These are phyloP conservation scores for Pao palembangensis DNA, from an alignment of 2,113 vertebrate species.

Conservation along the genomic window DNA sequence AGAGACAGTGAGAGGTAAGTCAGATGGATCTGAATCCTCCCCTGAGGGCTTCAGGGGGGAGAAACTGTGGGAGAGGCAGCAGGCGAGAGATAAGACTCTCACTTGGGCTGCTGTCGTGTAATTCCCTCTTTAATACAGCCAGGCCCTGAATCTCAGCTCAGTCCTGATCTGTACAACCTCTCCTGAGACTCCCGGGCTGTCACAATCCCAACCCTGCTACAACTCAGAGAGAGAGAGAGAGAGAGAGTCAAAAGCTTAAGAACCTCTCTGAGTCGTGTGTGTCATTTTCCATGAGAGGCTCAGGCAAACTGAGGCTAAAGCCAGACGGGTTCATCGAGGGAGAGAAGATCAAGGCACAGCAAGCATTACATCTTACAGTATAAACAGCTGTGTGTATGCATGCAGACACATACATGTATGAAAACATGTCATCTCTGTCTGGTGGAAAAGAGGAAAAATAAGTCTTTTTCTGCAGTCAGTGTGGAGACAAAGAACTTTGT, in stretches of 20 bases:
- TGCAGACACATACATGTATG: no score
- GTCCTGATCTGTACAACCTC: conserved; percentile 73
- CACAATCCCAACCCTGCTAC: conserved; percentile 60
- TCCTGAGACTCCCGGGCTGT: conserved; percentile 70
- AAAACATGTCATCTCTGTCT: conserved; percentile 4
- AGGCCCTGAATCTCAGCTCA: conserved; percentile 71
- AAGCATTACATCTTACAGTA: conserved; percentile 42
- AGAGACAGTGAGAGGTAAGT: conserved; percentile 38
- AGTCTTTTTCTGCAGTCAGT: no score
- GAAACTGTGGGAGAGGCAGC: conserved; percentile 55
- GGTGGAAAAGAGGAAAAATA: neutral
- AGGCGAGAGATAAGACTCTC: conserved; percentile 75
- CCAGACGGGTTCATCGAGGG: conserved; percentile 52
- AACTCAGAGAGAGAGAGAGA: conserved; percentile 41
- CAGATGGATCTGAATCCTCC: conserved; percentile 53
- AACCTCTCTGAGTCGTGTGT: conserved; percentile 45
- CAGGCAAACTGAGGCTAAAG: conserved; percentile 52
- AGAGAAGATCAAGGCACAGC: conserved; percentile 60
- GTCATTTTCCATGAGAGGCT: conserved; percentile 57
- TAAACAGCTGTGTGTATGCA: conserved; percentile 31
- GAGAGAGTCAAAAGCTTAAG: conserved; percentile 4
- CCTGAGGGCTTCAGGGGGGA: conserved; percentile 36
- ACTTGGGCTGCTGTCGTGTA: conserved; percentile 71
- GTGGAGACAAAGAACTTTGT: no score
- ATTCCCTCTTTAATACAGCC: conserved; percentile 74